Evolutionary conservation across 2,113 vertebrate species (phyloP), one percentile per base, ranked within the genome.

Genomic region (Elachura formosa): DNA sequence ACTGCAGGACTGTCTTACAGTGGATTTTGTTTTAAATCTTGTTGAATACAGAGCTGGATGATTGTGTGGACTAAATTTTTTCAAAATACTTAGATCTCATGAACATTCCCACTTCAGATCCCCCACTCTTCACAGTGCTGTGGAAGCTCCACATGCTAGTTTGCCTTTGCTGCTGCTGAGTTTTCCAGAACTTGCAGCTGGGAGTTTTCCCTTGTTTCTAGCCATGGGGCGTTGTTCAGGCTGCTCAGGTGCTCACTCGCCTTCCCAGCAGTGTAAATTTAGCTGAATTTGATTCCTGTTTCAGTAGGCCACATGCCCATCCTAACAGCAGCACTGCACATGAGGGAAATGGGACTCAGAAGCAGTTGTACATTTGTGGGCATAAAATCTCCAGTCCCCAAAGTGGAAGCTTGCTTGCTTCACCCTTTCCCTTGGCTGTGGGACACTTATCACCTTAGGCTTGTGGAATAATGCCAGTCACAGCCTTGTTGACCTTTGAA

Each of bases 1-100:
- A 33, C 29, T 8, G 10, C 38, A 43, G 3, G 26, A 14, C 10
- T 3, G 10, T 40, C 40, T 52, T 64, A 14, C 0, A 1, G 24
- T 18, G 43, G 45, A 13, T 49, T 91, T 67, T 87, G 26, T 80
- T 23, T 23, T 24, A 54, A 52, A 8, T 64, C 23, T 34, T 58
- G 14, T 43, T 93, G 38, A 71, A 45, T 24, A 52, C 0, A 3
- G 43, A 71, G 40, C 52, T 29, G 52, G 40, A 58, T 29, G 52
- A 36, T 26, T 23, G 22, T 26, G 17, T 61, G 45, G 36, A 24
- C 46, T 74, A 58, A 61, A 45, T 23, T 83, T 78, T 62, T 36
- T 12, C 33, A 11, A 48, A 58, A 29, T 52, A 11, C 17, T 25
- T 56, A 3, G 0, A 3, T 41, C 19, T 38, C 25, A 8, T n/a